phyloP scores from a whole-genome alignment of 2,113 vertebrate species.

The Potamarius usumacintae region DNA sequence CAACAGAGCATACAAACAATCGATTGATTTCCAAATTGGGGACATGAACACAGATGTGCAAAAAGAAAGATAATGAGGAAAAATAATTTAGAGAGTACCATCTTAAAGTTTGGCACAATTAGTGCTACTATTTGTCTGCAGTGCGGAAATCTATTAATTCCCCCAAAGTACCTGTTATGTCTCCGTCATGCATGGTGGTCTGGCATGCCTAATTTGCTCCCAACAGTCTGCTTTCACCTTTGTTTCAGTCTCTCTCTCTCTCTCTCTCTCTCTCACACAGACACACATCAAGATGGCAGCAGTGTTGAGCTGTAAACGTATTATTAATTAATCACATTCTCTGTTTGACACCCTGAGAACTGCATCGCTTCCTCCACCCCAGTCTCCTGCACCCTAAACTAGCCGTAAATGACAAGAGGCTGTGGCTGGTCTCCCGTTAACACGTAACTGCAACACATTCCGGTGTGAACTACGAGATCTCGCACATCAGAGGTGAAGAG shows the following conservation, averaged over 20 bases:
- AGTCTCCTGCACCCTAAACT: background rate
- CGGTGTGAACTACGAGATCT: conserved; percentile 28
- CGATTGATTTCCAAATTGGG: background rate
- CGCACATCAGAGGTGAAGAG: conserved; percentile 25
- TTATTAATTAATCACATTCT: conserved; percentile 53
- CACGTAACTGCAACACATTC: conserved; percentile 14
- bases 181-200: conserved; percentile 15
- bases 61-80: conserved; percentile 6
- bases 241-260: conserved; percentile 19
- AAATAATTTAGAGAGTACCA: background rate
- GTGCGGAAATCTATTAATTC: conserved; percentile 24
- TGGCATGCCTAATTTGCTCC: conserved; percentile 21
- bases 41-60: background rate
- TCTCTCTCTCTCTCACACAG: background rate
- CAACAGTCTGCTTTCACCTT: conserved; percentile 41
- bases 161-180: conserved; percentile 20
- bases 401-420: background rate
- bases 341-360: conserved; percentile 30
- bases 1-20: background rate
- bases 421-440: conserved; percentile 20
- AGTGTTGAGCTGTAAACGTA: conserved; percentile 24
- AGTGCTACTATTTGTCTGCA: background rate
- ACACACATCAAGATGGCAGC: conserved; percentile 11
- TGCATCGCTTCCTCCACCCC: conserved; percentile 10
- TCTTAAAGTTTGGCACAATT: conserved; percentile 16